These are phyloP conservation scores for Euplexia lucipara DNA, from an alignment of 2,888 invertebrate species.

Conservation along the genomic window DNA sequence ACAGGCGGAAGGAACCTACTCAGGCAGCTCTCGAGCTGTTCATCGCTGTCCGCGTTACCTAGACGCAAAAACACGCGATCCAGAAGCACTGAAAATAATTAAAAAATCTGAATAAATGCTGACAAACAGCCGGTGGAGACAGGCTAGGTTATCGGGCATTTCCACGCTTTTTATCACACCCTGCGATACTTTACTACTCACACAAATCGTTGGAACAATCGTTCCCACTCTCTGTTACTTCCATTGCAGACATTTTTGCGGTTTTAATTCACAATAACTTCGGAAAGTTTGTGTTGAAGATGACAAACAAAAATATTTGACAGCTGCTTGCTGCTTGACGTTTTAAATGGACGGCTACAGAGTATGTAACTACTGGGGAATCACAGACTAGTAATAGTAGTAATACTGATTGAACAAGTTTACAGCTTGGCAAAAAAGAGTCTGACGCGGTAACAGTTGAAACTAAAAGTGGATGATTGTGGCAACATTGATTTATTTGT, in stretches of 20 bases:
- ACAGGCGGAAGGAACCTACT: slow-evolving; percentile 96
- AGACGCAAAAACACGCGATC: slow-evolving; percentile 97
- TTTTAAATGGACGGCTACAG: slow-evolving; percentile 6
- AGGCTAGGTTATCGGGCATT: slow-evolving; percentile 49
- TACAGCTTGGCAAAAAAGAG: no score
- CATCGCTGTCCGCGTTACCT: slow-evolving; percentile 97
- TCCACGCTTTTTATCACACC: neutral
- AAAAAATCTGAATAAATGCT: slow-evolving; percentile 35
- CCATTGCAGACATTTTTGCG: slow-evolving; percentile 87
- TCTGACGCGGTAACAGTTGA: no score
- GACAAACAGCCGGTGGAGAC: slow-evolving; percentile 66
- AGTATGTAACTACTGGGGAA: no score
- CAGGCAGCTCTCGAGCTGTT: slow-evolving; percentile 95
- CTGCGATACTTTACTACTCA: slow-evolving; percentile 69
- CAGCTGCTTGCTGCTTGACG: slow-evolving; percentile 58
- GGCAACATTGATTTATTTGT: no score
- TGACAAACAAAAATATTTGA: slow-evolving; percentile 75
- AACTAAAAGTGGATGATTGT: no score
- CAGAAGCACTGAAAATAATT: slow-evolving; percentile 92
- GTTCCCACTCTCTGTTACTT: slow-evolving; percentile 81
- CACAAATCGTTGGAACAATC: slow-evolving; percentile 86
- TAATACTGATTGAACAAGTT: no score
- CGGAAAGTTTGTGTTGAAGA: slow-evolving; percentile 63
- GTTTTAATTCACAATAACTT: slow-evolving; percentile 65
- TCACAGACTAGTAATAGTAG: no score